Evolutionary conservation across 37 sponge, comb jelly and placozoan genomes (phyloP).

Genomic region (Beroe ovata): DNA sequence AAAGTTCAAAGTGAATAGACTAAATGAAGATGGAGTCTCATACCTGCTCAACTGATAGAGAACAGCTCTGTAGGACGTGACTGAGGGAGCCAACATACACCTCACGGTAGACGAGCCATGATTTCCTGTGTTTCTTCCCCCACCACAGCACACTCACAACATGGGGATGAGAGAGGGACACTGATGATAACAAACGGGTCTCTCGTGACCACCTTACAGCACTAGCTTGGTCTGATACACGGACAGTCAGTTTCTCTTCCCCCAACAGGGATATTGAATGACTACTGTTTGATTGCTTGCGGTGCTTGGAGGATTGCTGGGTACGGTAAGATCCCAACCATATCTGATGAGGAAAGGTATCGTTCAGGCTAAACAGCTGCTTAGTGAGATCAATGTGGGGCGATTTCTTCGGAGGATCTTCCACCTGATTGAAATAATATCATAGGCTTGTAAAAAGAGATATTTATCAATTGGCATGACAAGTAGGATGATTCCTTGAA

Average conservation of each 20-base stretch:
- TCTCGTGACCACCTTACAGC: constrained; percentile 60
- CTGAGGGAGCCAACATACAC: constrained; percentile 58
- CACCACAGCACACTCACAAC: constrained; percentile 58
- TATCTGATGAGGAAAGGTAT: constrained; percentile 19
- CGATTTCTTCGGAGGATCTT: not conserved
- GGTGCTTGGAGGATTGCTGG: not conserved
- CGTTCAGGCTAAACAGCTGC: constrained; percentile 17
- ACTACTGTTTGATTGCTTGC: constrained; percentile 24
- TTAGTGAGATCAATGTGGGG: constrained; percentile 43
- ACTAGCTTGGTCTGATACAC: constrained; percentile 42
- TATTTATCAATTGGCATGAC: not conserved
- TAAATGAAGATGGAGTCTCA: too few species aligned
- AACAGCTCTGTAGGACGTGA: constrained; percentile 49
- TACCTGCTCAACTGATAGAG: constrained; percentile 48
- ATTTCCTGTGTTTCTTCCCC: constrained; percentile 60
- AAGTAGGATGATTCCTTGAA: not conserved
- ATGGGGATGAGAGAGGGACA: constrained; percentile 19
- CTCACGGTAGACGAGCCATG: constrained; percentile 55
- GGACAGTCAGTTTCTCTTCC: constrained; percentile 53
- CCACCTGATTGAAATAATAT: constrained; percentile 26
- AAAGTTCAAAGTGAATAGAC: too few species aligned
- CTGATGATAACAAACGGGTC: not conserved
- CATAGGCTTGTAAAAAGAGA: too few species aligned
- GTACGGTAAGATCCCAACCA: constrained; percentile 44
- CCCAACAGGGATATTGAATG: constrained; percentile 14